A percentile compares a stretch with the other conserved stretches of the same genome.
Evolutionary conservation across 2,113 vertebrate genomes (phyloP).

Genomic region (Urocitellus parryii): DNA sequence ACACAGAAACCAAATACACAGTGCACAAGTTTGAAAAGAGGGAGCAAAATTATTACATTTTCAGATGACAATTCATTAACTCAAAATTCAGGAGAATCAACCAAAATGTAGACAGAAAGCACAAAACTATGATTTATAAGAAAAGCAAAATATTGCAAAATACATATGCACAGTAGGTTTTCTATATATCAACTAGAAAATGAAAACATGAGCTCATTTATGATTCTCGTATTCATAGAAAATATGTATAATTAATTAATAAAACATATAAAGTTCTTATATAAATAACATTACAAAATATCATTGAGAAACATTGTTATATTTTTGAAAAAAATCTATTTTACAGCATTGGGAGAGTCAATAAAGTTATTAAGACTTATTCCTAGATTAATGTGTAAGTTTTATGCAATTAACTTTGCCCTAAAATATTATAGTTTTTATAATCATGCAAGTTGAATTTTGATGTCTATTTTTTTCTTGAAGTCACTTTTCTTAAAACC

Average conservation of each 20-base stretch:
- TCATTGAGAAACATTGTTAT: neutral
- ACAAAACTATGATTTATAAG: neutral
- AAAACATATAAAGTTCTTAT: neutral
- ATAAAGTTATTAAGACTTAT: neutral
- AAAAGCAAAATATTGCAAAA: neutral
- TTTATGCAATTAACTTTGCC: neutral
- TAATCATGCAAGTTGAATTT: neutral
- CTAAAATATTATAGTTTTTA: neutral
- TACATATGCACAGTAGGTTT: neutral
- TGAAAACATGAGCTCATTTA: neutral
- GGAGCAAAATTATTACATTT: neutral
- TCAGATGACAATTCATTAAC: neutral
- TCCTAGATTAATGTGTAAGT: neutral
- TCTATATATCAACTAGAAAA: constrained; percentile 41
- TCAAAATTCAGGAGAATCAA: constrained; percentile 33
- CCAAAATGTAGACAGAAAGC: neutral
- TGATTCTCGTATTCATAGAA: neutral
- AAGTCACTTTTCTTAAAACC: neutral
- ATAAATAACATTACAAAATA: neutral
- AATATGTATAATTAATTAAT: neutral
- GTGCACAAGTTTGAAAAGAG: neutral
- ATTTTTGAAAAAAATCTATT: neutral
- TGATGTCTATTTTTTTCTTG: neutral
- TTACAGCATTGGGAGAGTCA: neutral
- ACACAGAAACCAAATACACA: neutral